Percentiles rank a stretch among this genome's conserved stretches.
These are phyloP conservation scores for Caenorhabditis becei DNA, from an alignment of 2,888 invertebrate genomes.

Conservation along the genomic window DNA sequence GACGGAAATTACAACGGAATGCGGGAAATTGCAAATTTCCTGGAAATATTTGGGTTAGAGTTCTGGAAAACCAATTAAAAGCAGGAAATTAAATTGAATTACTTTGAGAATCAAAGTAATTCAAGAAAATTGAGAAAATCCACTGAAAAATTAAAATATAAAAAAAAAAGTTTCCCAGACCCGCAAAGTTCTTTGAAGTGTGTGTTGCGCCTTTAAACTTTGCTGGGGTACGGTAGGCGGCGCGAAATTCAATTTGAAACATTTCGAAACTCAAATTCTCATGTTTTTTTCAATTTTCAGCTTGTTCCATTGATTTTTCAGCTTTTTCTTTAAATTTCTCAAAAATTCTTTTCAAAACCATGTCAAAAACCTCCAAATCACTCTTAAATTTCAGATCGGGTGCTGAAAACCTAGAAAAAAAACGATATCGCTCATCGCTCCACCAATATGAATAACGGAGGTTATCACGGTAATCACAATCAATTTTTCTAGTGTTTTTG, in stretches of 20 bases:
- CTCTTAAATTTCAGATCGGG: background rate
- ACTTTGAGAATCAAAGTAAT: too few species aligned
- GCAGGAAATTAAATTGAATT: too few species aligned
- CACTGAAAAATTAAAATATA: too few species aligned
- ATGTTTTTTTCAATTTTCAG: slow-evolving; percentile 12
- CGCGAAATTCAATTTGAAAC: too few species aligned
- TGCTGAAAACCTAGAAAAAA: background rate
- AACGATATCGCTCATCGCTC: background rate
- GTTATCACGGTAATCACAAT: background rate
- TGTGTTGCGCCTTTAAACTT: slow-evolving; percentile 1
- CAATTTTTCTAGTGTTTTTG: background rate
- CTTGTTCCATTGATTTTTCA: background rate
- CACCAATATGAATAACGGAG: background rate
- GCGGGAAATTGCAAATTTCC: background rate
- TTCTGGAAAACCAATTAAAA: too few species aligned
- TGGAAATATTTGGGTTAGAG: too few species aligned
- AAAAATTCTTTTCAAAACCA: slow-evolving; percentile 5
- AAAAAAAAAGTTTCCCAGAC: background rate
- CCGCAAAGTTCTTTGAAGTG: background rate
- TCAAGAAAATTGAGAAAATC: too few species aligned
- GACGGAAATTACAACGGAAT: background rate
- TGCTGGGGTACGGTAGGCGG: background rate
- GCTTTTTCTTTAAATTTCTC: background rate
- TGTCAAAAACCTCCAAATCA: background rate
- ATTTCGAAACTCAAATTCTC: background rate